Conservation (phyloP, 2,113 vertebrate genomes). For the Myrmecobius fasciatus region DNA sequence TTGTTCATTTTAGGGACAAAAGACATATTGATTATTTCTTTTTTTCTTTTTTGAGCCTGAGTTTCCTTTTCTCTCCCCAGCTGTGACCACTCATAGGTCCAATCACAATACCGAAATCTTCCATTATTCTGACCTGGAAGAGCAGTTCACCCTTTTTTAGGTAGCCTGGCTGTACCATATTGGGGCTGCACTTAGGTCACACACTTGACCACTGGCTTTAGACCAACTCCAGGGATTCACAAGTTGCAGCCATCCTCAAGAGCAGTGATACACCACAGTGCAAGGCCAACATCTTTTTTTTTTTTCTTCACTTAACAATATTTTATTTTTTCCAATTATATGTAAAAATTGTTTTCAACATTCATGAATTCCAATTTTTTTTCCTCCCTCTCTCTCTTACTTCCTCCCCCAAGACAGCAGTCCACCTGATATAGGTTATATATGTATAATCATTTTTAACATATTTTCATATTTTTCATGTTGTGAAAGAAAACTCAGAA, state of each 20-base stretch:
- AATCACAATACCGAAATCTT: background rate
- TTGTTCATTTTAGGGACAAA: background rate
- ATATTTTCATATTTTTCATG: no score
- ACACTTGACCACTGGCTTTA: background rate
- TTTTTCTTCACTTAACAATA: no score
- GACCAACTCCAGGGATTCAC: background rate
- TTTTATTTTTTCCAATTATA: no score
- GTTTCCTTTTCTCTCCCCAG: background rate
- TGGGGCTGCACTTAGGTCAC: background rate
- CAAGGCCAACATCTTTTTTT: background rate
- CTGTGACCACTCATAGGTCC: background rate
- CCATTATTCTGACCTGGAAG: background rate
- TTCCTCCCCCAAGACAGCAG: no score
- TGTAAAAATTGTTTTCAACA: no score
- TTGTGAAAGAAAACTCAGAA: no score
- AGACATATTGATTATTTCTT: background rate
- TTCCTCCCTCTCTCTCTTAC: no score
- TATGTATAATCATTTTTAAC: no score
- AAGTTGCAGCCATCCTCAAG: background rate
- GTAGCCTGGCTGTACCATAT: background rate
- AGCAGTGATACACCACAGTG: background rate
- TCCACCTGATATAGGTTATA: no score
- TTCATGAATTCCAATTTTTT: no score
- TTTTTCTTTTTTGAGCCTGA: background rate
- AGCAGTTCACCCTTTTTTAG: background rate